Conservation (phyloP, 1,140 invertebrate genomes). For the Zaprionus kolodkinae region DNA sequence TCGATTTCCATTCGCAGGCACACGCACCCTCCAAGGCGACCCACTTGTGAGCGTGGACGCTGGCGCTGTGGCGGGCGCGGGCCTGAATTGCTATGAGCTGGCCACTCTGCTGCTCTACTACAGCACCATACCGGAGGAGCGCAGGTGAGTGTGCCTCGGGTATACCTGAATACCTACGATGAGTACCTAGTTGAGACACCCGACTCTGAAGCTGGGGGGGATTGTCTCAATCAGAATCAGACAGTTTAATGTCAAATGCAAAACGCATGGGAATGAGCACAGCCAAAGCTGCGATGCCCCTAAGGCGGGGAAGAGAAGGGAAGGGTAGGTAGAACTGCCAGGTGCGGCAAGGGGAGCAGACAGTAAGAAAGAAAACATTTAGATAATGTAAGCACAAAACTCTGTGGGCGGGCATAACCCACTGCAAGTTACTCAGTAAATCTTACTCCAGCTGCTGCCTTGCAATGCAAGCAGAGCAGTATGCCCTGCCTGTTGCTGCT, state of each 20-base stretch:
- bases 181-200: not conserved
- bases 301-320: no score
- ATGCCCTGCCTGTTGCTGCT: not conserved
- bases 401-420: not conserved
- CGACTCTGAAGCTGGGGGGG: not conserved
- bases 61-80: slow-evolving; percentile 84
- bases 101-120: slow-evolving; percentile 86
- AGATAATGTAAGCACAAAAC: not conserved
- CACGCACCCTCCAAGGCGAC: slow-evolving; percentile 84
- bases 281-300: slow-evolving; percentile 36
- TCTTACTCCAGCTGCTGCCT: not conserved
- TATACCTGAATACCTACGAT: slow-evolving; percentile 13
- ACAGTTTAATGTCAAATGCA: slow-evolving; percentile 75
- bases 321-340: not conserved
- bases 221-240: slow-evolving; percentile 61
- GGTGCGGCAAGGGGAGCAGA: not conserved
- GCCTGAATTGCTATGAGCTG: slow-evolving; percentile 86
- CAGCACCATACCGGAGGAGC: slow-evolving; percentile 85
- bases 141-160: slow-evolving; percentile 83
- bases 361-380: slow-evolving; percentile 1
- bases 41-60: slow-evolving; percentile 86
- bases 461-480: not conserved
- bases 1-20: slow-evolving; percentile 68
- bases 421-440: not conserved
- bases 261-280: slow-evolving; percentile 78